Evolutionary conservation across 92 coral and sea anemone species (phyloP), one percentile per base, ranked within the genome.

Genomic region (Bergia sp.): DNA sequence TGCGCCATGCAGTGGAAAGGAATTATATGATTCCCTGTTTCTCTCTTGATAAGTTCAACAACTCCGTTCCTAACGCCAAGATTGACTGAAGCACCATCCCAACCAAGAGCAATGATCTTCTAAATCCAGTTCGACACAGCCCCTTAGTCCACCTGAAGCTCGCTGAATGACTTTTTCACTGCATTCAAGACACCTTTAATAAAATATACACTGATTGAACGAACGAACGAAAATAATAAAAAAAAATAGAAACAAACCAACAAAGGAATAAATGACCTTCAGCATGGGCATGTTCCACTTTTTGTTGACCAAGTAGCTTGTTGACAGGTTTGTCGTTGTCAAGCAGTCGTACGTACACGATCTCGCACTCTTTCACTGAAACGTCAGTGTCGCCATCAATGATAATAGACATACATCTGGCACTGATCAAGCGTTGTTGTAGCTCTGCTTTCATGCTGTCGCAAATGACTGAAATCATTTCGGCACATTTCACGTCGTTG

Each of bases 391-490:
- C 91, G 39, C 91, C 79, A 73, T 82, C 91, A 82, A 83, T 76
- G 53, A 82, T 74, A 75, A 42, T 37, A 41, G 91, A 89, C 67
- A 79, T 71, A 37, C 82, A 89, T n/a, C 23, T 73, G 37, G 91
- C 80, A 71, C 73, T 71, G 41, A n/a, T 72, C 74, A 81, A 43
- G 21, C 39, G 87, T 37, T 88, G 66, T 66, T 43, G 71, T 37
- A 89, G 91, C 41, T 89, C 61, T 29, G 91, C 86, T 84, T 89
- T 89, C 85, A 89, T 89, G 83, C 88, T 89, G 39, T 89, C 91
- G 53, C 91, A 89, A n/a, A 84, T 89, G 37, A 82, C 86, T 66
- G 89, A 76, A 49, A 89, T 89, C 66, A 89, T 82, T 89, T 89
- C 91, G 13, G 91, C 88, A 73, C 91, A 84, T 82, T 82, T 82